A percentile compares a stretch with the other conserved stretches of the same genome.
phyloP scores from a whole-genome alignment of 2,888 invertebrate species.

The Callimorpha dominula region DNA sequence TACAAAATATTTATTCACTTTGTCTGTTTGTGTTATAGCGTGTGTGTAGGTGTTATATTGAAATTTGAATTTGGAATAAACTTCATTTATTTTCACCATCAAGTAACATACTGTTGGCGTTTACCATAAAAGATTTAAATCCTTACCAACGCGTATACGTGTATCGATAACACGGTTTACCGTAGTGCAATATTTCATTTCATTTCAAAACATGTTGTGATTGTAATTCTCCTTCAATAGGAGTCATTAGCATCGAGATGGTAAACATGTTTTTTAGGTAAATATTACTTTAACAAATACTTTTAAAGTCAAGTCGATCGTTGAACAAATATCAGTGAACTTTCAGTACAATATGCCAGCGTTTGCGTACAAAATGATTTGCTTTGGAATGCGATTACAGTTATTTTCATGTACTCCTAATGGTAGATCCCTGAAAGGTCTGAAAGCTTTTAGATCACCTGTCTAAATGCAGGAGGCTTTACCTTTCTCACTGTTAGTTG shows the following conservation, averaged over 20 bases:
- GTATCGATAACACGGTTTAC: neutral
- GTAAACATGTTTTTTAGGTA: constrained; percentile 39
- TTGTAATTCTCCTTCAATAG: constrained; percentile 29
- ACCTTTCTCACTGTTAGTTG: too few relatives aligned
- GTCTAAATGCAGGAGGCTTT: too few relatives aligned
- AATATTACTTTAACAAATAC: constrained; percentile 28
- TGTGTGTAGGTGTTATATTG: too few relatives aligned
- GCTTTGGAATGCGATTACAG: neutral
- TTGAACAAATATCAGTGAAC: constrained; percentile 25
- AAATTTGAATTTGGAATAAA: neutral
- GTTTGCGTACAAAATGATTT: constrained; percentile 1
- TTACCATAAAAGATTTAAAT: neutral
- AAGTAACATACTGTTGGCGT: neutral
- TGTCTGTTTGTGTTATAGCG: neutral
- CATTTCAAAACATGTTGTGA: constrained; percentile 34
- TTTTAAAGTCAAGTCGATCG: constrained; percentile 27
- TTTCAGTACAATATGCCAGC: constrained; percentile 9
- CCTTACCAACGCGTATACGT: neutral
- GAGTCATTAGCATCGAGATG: constrained; percentile 34
- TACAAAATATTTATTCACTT: neutral
- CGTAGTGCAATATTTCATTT: constrained; percentile 21
- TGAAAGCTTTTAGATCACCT: too few relatives aligned
- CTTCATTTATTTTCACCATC: neutral
- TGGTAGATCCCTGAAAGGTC: too few relatives aligned
- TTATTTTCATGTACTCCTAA: neutral